Evolutionary conservation across 2,888 invertebrate species (phyloP).

Genomic region (Xylophagus ater): DNA sequence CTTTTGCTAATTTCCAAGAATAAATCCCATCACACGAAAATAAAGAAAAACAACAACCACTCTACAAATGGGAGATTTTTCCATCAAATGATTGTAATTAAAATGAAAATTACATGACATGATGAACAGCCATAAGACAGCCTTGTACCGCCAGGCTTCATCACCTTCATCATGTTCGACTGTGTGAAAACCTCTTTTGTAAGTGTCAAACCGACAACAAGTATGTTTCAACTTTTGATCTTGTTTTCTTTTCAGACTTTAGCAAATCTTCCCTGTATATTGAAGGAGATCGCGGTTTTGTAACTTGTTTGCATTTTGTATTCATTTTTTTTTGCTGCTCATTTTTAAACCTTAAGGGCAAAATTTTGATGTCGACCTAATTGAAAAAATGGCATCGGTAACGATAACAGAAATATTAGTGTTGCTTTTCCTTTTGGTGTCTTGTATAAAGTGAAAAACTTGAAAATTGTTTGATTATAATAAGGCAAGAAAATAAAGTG

Average conservation of each 20-base stretch:
- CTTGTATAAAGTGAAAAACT: no score
- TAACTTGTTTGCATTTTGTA: no score
- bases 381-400: constrained; percentile 13
- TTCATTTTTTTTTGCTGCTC: no score
- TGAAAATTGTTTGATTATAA: no score
- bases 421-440: no score
- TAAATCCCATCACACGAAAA: background rate
- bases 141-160: constrained; percentile 8
- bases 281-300: no score
- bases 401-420: no score
- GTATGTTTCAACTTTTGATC: no score
- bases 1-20: background rate
- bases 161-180: constrained; percentile 6
- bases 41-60: background rate
- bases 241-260: no score
- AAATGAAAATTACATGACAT: constrained; percentile 4
- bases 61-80: background rate
- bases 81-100: background rate
- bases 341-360: constrained; percentile 8
- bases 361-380: constrained; percentile 11
- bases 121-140: constrained; percentile 5
- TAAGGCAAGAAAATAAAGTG: no score
- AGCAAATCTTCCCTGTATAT: no score
- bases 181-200: constrained; percentile 1
- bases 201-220: constrained; percentile 14